Evolutionary conservation across 2,113 vertebrate species (phyloP).

Genomic region (Hypomesus transpacificus): DNA sequence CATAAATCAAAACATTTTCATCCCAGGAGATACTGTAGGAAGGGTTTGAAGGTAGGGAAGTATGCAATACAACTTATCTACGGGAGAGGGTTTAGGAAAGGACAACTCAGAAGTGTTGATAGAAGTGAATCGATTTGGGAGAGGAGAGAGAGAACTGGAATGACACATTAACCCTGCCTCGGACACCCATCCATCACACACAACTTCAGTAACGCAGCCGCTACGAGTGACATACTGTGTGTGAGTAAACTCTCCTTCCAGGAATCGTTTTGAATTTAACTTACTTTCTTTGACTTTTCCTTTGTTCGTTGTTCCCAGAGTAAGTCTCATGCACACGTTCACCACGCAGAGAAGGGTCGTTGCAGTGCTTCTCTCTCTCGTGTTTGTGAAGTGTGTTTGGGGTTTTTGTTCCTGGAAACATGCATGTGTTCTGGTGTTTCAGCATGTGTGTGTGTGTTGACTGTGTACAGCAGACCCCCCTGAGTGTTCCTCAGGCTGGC

Average conservation of each 20-base stretch:
- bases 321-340: background rate
- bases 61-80: too few species aligned
- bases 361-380: background rate
- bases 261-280: background rate
- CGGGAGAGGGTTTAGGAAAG: too few species aligned
- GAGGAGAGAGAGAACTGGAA: too few species aligned
- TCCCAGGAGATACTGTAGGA: too few species aligned
- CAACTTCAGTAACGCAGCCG: background rate
- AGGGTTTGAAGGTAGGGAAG: too few species aligned
- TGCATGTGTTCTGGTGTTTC: background rate
- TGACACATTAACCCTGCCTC: too few species aligned
- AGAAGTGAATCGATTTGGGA: too few species aligned
- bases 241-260: background rate
- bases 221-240: background rate
- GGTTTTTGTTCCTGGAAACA: background rate
- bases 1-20: too few species aligned
- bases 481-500: constrained; percentile 40
- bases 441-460: constrained; percentile 10
- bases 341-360: background rate
- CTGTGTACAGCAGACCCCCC: background rate
- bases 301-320: background rate
- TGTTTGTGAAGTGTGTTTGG: background rate
- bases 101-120: too few species aligned
- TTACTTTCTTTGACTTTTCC: background rate
- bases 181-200: background rate